Percentiles rank a stretch among this genome's conserved stretches.
These are phyloP conservation scores for Sericinus montela DNA, from an alignment of 2,888 invertebrate genomes.

Conservation along the genomic window DNA sequence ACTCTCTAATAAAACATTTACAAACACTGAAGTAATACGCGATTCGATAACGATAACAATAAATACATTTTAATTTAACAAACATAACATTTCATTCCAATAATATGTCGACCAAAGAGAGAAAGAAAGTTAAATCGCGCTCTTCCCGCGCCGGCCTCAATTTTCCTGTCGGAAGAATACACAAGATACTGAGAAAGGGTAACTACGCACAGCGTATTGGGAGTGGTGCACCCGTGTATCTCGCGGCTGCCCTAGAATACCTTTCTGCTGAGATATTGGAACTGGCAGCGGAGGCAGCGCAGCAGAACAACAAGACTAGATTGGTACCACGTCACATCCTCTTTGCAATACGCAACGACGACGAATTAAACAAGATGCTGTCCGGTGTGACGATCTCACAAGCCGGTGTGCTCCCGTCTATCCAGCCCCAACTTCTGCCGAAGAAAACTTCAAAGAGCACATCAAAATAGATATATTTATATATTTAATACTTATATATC, in stretches of 20 bases:
- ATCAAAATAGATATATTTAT: constrained; percentile 3
- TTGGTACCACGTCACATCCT: constrained; percentile 47
- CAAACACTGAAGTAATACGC: neutral
- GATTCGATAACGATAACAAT: neutral
- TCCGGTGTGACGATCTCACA: constrained; percentile 45
- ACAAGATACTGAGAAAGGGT: constrained; percentile 78
- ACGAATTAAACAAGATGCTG: constrained; percentile 49
- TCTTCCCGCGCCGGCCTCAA: constrained; percentile 73
- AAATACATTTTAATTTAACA: too few relatives aligned
- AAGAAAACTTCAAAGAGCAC: constrained; percentile 45
- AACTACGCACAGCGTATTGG: constrained; percentile 80
- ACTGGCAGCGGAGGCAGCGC: constrained; percentile 80
- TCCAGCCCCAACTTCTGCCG: constrained; percentile 46
- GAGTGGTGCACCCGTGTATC: constrained; percentile 71
- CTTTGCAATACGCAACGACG: constrained; percentile 53
- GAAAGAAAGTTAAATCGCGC: constrained; percentile 40
- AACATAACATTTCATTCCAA: neutral
- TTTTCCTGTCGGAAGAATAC: constrained; percentile 79
- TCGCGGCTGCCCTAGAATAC: constrained; percentile 81
- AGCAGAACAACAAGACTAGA: constrained; percentile 83
- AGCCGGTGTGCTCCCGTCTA: constrained; percentile 49
- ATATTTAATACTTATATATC: constrained; percentile 3
- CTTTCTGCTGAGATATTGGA: constrained; percentile 84
- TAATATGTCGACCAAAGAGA: constrained; percentile 33
- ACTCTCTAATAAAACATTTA: neutral